phyloP scores from a whole-genome alignment of 2,113 vertebrate genomes.

The Microcebus jonahi region DNA sequence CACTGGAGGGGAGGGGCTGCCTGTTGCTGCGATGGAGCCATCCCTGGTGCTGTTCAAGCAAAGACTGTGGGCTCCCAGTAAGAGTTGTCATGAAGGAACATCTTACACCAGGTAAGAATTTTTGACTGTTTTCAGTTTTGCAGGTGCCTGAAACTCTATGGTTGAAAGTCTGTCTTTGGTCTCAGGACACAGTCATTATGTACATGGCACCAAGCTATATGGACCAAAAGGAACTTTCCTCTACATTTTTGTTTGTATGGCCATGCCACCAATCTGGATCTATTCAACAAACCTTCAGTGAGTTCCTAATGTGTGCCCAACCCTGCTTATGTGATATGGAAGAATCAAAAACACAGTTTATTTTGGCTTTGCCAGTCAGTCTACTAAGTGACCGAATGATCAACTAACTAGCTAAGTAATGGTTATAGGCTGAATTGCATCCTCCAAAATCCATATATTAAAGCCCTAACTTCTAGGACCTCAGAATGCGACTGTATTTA shows the following conservation, averaged over 20 bases:
- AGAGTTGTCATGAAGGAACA: not conserved
- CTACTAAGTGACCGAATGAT: not conserved
- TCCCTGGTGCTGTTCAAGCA: not conserved
- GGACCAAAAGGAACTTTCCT: not conserved
- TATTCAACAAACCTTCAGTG: not conserved
- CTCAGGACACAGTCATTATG: not conserved
- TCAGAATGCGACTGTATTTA: not conserved
- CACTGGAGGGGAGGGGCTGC: not conserved
- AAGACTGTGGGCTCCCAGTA: not conserved
- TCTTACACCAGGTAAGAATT: not conserved
- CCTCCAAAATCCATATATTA: not conserved
- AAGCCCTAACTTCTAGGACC: not conserved
- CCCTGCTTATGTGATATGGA: not conserved
- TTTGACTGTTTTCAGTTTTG: not conserved
- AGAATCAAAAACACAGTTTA: not conserved
- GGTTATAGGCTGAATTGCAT: not conserved
- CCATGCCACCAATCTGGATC: not conserved
- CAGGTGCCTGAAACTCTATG: not conserved
- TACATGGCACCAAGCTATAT: not conserved
- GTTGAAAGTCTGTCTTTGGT: not conserved
- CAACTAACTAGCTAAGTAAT: not conserved
- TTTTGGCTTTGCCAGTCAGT: not conserved
- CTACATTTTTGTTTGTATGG: not conserved
- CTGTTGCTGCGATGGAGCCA: rapidly evolving
- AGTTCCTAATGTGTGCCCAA: not conserved